Conservation (phyloP, 2,113 vertebrate genomes). For the Numida meleagris region DNA sequence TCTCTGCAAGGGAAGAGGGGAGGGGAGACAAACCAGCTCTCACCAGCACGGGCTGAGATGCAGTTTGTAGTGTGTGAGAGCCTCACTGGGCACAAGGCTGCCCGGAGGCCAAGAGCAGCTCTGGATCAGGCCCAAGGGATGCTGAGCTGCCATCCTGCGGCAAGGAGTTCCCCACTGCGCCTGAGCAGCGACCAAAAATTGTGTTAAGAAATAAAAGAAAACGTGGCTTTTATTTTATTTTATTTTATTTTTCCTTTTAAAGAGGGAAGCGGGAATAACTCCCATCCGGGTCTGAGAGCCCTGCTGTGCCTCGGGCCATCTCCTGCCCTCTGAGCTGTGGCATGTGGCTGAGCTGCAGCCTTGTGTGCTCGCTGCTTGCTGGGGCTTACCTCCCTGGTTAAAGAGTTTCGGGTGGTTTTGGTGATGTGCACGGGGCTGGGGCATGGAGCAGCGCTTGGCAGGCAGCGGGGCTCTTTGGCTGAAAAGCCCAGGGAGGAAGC, state of each 20-base stretch:
- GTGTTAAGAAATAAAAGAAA: background rate
- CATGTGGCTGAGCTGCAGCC: background rate
- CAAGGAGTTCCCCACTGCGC: background rate
- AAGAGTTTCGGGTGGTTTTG: too few species aligned
- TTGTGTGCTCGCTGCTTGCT: background rate
- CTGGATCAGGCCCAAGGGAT: background rate
- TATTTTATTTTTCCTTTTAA: background rate
- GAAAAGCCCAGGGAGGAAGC: background rate
- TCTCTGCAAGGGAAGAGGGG: background rate
- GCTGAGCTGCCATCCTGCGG: conserved; percentile 9
- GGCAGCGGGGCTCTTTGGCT: background rate
- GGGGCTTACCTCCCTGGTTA: background rate
- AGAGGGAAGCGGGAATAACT: background rate
- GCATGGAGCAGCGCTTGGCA: background rate
- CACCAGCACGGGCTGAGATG: background rate
- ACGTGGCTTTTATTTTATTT: too few species aligned
- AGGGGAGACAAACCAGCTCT: background rate
- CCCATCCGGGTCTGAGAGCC: background rate
- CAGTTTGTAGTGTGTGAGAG: background rate
- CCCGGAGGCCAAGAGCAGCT: background rate
- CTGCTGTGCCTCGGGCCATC: background rate
- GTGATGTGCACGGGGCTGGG: background rate
- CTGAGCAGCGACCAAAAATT: background rate
- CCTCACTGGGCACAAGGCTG: background rate
- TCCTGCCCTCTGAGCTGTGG: background rate